phyloP scores from a whole-genome alignment of 2,888 invertebrate species.

The Tethea ocularis region DNA sequence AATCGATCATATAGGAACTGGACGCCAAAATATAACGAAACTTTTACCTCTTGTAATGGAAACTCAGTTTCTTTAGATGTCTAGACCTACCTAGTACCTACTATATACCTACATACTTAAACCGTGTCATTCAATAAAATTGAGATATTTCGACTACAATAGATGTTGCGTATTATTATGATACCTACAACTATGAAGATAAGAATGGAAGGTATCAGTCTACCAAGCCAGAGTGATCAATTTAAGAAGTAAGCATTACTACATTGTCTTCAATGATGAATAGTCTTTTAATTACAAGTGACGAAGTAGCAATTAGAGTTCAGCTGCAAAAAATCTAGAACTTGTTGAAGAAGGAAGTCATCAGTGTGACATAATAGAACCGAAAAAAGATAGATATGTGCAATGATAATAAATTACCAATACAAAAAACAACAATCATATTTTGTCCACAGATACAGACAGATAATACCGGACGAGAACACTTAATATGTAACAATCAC shows the following conservation, averaged over 20 bases:
- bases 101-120: not conserved
- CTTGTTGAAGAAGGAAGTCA: not conserved
- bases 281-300: not conserved
- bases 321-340: not conserved
- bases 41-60: not conserved
- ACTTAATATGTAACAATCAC: conserved; percentile 65
- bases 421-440: conserved; percentile 1
- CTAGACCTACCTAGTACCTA: too few relatives aligned
- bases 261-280: not conserved
- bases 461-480: conserved; percentile 46
- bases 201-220: not conserved
- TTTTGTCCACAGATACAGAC: conserved; percentile 20
- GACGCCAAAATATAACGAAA: not conserved
- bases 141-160: not conserved
- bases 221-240: not conserved
- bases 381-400: not conserved
- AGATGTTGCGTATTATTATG: not conserved
- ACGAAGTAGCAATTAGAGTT: conserved; percentile 1
- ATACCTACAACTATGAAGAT: not conserved
- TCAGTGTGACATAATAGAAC: not conserved
- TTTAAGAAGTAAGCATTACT: not conserved
- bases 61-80: too few relatives aligned
- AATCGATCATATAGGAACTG: not conserved
- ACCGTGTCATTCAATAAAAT: not conserved
- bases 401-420: not conserved